Evolutionary conservation across 1,140 invertebrate species (phyloP).

Genomic region (Diuraphis noxia): DNA sequence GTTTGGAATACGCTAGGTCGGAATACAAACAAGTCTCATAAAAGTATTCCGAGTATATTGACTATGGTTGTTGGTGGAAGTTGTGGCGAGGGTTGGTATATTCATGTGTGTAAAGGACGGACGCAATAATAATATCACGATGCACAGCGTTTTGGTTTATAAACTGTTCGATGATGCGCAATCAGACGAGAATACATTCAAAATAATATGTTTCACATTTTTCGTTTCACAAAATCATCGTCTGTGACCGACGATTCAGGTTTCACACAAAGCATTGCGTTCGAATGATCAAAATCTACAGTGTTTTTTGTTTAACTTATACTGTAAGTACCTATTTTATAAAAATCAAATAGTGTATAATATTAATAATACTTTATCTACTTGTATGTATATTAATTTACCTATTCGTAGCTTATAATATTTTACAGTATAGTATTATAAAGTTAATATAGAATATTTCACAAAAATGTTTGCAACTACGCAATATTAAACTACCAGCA

Average conservation of each 20-base stretch:
- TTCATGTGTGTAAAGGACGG: too few species aligned
- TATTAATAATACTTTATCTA: too few species aligned
- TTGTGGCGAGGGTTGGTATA: neutral
- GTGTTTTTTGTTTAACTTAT: too few species aligned
- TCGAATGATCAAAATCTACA: too few species aligned
- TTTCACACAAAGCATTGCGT: too few species aligned
- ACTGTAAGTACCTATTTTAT: too few species aligned
- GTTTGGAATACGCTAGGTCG: neutral
- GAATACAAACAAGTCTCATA: constrained; percentile 4
- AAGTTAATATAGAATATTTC: neutral
- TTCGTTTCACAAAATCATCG: neutral
- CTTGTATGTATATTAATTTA: too few species aligned
- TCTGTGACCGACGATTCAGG: too few species aligned
- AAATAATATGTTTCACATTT: neutral
- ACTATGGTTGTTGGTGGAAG: neutral
- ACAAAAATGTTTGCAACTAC: neutral
- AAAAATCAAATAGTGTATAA: too few species aligned
- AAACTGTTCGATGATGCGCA: neutral
- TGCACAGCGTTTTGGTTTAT: neutral
- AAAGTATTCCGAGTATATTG: constrained; percentile 13
- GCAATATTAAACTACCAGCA: neutral
- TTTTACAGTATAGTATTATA: neutral
- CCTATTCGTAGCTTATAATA: too few species aligned
- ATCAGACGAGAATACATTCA: neutral
- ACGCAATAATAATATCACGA: neutral